phyloP scores from a whole-genome alignment of 2,888 invertebrate species.

The Conomelus anceps region DNA sequence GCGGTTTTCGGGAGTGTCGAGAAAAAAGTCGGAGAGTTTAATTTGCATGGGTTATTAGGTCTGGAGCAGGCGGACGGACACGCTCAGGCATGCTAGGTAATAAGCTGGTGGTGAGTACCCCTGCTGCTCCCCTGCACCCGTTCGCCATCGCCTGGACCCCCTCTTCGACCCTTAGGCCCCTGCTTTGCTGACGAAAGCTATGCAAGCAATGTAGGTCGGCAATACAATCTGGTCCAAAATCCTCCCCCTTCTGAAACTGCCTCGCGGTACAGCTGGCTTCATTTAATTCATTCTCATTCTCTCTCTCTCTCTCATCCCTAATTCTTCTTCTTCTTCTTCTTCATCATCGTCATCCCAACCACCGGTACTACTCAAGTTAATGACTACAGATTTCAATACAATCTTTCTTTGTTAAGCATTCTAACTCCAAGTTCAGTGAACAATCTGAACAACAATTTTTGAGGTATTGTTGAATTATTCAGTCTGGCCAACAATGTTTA shows the following conservation, averaged over 20 bases:
- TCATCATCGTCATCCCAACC: too few species aligned
- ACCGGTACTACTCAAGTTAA: not conserved
- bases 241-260: not conserved
- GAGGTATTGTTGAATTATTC: not conserved
- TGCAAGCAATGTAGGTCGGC: not conserved
- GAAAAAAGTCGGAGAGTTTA: not conserved
- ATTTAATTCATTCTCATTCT: not conserved
- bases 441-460: not conserved
- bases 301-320: not conserved
- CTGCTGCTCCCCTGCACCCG: not conserved
- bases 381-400: not conserved
- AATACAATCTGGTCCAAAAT: not conserved
- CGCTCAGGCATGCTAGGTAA: not conserved
- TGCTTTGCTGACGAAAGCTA: not conserved
- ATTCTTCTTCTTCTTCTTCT: not conserved
- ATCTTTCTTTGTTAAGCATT: not conserved
- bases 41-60: not conserved
- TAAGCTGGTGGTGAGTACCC: not conserved
- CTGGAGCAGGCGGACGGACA: not conserved
- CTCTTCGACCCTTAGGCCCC: not conserved
- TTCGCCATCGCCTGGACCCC: not conserved
- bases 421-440: not conserved
- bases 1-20: not conserved
- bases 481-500: not conserved
- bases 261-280: not conserved